Evolutionary conservation across 2,888 invertebrate species (phyloP), one percentile per base, ranked within the genome.

Genomic region (Pterobdella sp.): DNA sequence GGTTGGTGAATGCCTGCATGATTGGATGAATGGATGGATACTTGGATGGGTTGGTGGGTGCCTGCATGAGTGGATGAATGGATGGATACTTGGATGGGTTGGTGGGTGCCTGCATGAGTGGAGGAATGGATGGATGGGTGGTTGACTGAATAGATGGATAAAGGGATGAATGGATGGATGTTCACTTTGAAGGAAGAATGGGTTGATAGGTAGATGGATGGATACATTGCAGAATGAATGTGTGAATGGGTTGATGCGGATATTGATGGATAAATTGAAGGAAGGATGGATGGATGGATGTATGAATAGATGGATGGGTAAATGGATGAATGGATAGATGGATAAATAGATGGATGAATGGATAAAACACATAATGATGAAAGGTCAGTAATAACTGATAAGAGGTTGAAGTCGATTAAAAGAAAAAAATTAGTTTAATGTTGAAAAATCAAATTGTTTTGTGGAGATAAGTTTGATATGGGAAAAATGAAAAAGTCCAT

Each of bases 11-110:
- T 37, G 52, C 66, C 49, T 34, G 34, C 67, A 72, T 29, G 66
- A 52, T 65, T 22, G 65, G 34, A 72, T 56, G 66, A 35, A 74
- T 34, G 52, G 36, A 72, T 56, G 66, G 36, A 72, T 56, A 66
- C 31, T 65, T 1, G 72, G 34, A 73, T 35, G 68, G 31, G 56
- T 60, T 70, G 31, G 69, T 60, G 68, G 31, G 68, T 70, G 60
- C 63, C 70, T 64, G 69, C 37, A 73, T 34, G 42, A 4, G 69
- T 36, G 29, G 29, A 73, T 37, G 60, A 10, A 72, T 37, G 31
- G 18, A 72, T 37, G 60, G 18, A 72, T 37, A 34, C 34, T 67
- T 37, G 31, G 18, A 72, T 37, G 60, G 18, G 66, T 37, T 29
- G 1, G 66, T 22, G 31, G 18, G 66, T 34, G 60, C n/a, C 66